Evolutionary conservation across 2,113 vertebrate species (phyloP), one percentile per base, ranked within the genome.

Genomic region (Salvelinus alpinus): DNA sequence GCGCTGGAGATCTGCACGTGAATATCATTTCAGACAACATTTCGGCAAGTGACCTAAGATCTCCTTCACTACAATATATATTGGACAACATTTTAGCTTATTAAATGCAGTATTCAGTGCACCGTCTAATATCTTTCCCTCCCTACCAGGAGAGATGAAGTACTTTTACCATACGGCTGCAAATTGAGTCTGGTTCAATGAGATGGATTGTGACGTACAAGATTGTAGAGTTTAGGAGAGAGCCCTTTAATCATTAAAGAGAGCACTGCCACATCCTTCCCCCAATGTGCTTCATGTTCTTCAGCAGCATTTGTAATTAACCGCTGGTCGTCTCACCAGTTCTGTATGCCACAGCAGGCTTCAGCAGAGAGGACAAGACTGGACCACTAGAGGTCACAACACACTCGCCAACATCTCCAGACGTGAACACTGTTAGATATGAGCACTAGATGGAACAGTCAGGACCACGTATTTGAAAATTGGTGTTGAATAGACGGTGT

Each of bases 381-480:
- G 20, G 20, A 62, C 81, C 93, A 91, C 83, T 79, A 93, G 94
- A 88, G 91, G 91, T 77, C 92, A 92, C 90, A 78, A 93, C 22
- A 86, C 60, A 34, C 78, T 71, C 74, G 80, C 54, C 54, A 64
- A 68, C 18, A 34, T 20, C 78, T 72, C 70, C 78, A 80, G 65
- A 78, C 57, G 76, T 78, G 67, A 73, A 70, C 27, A 65, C 29
- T 4, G 48, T 27, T 54, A 24, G 22, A 51, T 16, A 18, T 4
- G 38, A 44, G 38, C 38, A 12, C 38, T 44, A 12, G 38, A 44
- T 44, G 9, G 38, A 22, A 34, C 31, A 18, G 18, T 18, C 65
- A 29, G 13, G 65, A 67, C 2, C 16, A 65, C 1, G 0, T 44
- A 44, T 44, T 11, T 44, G 38, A 44, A 44, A 44, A 44, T 44